Evolutionary conservation across 2,797 vertebrate species (phyloP).

Genomic region (Pelobates cultripes): DNA sequence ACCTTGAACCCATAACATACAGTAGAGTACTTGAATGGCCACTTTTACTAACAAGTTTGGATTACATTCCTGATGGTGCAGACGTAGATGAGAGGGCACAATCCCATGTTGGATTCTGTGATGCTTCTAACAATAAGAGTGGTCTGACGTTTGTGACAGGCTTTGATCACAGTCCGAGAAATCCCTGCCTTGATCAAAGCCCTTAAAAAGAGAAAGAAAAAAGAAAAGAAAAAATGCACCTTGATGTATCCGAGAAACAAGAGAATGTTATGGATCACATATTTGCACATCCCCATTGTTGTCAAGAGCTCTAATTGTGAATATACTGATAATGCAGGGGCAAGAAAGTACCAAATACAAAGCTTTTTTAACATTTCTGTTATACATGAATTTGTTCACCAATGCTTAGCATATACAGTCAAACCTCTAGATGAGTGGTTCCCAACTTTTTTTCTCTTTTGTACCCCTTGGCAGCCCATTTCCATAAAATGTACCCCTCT

Average conservation of each 20-base stretch:
- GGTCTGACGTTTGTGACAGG: neutral
- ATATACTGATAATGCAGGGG: neutral
- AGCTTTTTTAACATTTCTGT: neutral
- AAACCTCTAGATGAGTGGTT: neutral
- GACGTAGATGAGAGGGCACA: neutral
- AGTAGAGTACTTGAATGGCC: neutral
- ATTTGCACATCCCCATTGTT: neutral
- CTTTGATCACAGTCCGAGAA: neutral
- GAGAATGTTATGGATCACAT: neutral
- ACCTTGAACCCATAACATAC: neutral
- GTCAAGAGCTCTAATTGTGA: neutral
- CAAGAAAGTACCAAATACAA: neutral
- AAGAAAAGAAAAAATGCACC: neutral
- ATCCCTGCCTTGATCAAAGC: neutral
- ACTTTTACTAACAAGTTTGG: constrained; percentile 11
- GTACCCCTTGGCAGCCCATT: too few species aligned
- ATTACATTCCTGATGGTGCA: neutral
- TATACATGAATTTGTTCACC: neutral
- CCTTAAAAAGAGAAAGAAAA: neutral
- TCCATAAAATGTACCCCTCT: too few species aligned
- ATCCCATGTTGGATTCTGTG: neutral
- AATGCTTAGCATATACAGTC: neutral
- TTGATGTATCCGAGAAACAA: neutral
- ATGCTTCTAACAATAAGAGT: neutral
- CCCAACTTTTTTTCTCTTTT: too few species aligned